Conservation (phyloP, 2,797 vertebrate species). For the Picus viridis region DNA sequence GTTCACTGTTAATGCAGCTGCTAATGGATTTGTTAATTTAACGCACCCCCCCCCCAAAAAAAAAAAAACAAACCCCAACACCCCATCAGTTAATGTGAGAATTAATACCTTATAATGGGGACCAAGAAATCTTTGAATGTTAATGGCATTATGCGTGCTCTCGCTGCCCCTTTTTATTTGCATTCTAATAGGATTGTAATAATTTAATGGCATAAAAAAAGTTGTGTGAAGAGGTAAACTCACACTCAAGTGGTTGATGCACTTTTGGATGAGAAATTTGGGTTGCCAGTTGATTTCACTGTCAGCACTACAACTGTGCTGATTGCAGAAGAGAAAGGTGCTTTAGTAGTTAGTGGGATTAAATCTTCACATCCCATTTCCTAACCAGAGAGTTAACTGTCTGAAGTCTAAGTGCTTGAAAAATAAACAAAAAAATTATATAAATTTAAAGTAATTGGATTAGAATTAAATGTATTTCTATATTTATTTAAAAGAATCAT, state of each 20-base stretch:
- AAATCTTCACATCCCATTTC: not conserved
- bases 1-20: conserved; percentile 41
- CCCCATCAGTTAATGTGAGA: conserved; percentile 49
- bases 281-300: not conserved
- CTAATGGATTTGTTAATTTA: conserved; percentile 41
- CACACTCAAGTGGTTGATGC: not conserved
- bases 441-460: conserved; percentile 27
- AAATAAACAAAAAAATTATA: conserved; percentile 13
- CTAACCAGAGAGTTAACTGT: not conserved
- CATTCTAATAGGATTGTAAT: conserved; percentile 58
- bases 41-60: not conserved
- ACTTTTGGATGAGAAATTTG: conserved; percentile 4
- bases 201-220: conserved; percentile 29
- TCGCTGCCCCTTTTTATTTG: conserved; percentile 52
- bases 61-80: too few species aligned
- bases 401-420: not conserved
- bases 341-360: not conserved
- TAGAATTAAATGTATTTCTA: conserved; percentile 18
- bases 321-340: not conserved
- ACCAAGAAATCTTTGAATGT: conserved; percentile 54
- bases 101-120: conserved; percentile 62
- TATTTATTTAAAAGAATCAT: not conserved
- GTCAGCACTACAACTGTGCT: not conserved
- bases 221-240: not conserved
- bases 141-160: conserved; percentile 42